Percentiles rank a stretch among this genome's conserved stretches.
Conservation (phyloP, 2,113 vertebrate species). For the Bubalus kerabau region DNA sequence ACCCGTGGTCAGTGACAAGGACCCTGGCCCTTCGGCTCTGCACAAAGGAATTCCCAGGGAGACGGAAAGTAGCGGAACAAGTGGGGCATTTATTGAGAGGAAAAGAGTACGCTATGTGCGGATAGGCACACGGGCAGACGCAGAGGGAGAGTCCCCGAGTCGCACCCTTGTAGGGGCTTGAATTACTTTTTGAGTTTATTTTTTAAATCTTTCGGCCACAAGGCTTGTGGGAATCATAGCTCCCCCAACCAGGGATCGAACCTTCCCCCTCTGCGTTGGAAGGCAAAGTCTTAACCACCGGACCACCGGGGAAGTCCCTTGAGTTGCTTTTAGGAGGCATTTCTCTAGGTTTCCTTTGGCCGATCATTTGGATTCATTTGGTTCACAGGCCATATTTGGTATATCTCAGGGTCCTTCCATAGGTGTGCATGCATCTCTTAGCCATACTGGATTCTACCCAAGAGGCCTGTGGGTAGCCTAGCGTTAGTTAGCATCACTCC, state of each 20-base stretch:
- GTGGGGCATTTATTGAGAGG: neutral
- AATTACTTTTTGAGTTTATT: neutral
- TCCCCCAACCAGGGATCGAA: neutral
- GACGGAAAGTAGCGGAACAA: neutral
- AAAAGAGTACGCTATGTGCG: neutral
- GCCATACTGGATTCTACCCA: neutral
- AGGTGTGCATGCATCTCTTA: neutral
- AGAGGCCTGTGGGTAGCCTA: neutral
- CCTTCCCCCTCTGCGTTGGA: neutral
- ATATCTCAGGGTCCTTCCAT: neutral
- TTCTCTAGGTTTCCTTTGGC: neutral
- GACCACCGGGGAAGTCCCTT: neutral
- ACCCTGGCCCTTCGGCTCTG: neutral
- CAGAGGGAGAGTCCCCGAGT: neutral
- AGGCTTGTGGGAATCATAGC: neutral
- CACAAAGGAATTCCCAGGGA: neutral
- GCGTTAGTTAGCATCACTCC: neutral
- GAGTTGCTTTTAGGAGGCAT: neutral
- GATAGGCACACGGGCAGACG: neutral
- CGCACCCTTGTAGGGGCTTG: neutral
- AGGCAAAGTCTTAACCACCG: neutral
- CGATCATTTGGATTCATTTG: neutral
- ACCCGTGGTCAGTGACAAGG: neutral
- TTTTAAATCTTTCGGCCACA: neutral
- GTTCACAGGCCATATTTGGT: neutral